Percentiles rank a stretch among this genome's conserved stretches.
Evolutionary conservation across 2,888 invertebrate species (phyloP).

Genomic region (Caenorhabditis drosophilae): DNA sequence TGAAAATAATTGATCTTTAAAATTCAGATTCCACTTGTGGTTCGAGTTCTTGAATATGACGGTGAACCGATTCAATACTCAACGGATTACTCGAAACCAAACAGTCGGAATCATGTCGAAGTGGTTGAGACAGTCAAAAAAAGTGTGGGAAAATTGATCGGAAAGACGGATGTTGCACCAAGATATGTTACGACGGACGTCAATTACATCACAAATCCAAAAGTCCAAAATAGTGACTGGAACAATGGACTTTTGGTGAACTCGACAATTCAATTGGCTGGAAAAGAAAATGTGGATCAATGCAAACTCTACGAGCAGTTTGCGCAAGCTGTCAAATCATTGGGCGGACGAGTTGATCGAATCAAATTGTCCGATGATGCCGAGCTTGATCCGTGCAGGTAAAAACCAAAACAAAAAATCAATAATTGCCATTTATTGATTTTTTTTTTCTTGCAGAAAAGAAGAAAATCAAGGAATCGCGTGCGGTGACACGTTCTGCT

Average conservation of each 20-base stretch:
- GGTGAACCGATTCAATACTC: conserved; percentile 54
- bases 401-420: conserved; percentile 1
- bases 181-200: conserved; percentile 56
- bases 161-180: conserved; percentile 51
- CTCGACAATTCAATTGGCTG: conserved; percentile 47
- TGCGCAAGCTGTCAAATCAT: conserved; percentile 37
- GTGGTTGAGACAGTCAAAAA: conserved; percentile 44
- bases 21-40: conserved; percentile 51
- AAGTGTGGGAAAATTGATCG: conserved; percentile 54
- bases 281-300: conserved; percentile 47
- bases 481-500: conserved; percentile 59
- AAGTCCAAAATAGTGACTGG: conserved; percentile 57
- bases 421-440: no score
- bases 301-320: conserved; percentile 53
- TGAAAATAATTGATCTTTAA: background rate
- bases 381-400: conserved; percentile 53
- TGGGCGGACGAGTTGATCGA: conserved; percentile 46
- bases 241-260: conserved; percentile 62
- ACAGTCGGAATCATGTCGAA: conserved; percentile 59
- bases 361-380: conserved; percentile 53
- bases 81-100: conserved; percentile 59
- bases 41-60: conserved; percentile 52
- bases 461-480: conserved; percentile 44
- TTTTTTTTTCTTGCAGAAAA: conserved; percentile 1
- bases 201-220: conserved; percentile 63